Base-by-base conservation (phyloP, 1,140 invertebrate genomes). In the Ostrea edulis region DNA sequence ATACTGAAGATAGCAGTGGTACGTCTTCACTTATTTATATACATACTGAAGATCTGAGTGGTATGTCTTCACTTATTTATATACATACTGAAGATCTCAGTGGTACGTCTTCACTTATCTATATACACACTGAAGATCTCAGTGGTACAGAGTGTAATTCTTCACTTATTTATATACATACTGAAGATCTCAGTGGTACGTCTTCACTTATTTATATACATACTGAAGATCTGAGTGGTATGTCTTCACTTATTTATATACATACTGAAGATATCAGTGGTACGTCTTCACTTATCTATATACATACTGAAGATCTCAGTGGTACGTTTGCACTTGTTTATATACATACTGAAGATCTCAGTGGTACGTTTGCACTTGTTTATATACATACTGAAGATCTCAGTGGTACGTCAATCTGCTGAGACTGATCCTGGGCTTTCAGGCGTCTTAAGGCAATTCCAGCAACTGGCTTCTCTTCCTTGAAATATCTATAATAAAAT, bases 1-100 rank as follows among this genome's bases (percentile, higher is more conserved):
- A 89, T 89, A 93, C 93, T 90, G 91, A 92, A 55, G 91, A 91
- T 87, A 91, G 90, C 14, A 88, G 82, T 2, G 84, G 58, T 17
- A 22, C 20, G 81, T 91, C 90, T n/a, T n/a, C n/a, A n/a, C 81
- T 22, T 11, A 68, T 20, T 52, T 54, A 5, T 22, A 29, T 77
- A 89, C 92, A 89, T 89, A 93, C 93, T 90, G 91, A 92, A 55
- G 91, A 91, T 87, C 92, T 90, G 11, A 88, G 82, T 2, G 84
- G 58, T 17, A 22, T 14, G 81, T 91, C 90, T n/a, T n/a, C n/a
- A n/a, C 81, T 22, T 11, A 68, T 20, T 52, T 54, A 5, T 22
- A 29, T 77, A 89, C 92, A 89, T 89, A 93, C 93, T 90, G 91
- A 92, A 55, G 91, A 91, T 87, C 92, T 90, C 14, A 88, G 82